Percentiles rank a stretch among this genome's conserved stretches.
Conservation (phyloP, 2,113 vertebrate genomes). For the Sarotherodon lohbergeri region DNA sequence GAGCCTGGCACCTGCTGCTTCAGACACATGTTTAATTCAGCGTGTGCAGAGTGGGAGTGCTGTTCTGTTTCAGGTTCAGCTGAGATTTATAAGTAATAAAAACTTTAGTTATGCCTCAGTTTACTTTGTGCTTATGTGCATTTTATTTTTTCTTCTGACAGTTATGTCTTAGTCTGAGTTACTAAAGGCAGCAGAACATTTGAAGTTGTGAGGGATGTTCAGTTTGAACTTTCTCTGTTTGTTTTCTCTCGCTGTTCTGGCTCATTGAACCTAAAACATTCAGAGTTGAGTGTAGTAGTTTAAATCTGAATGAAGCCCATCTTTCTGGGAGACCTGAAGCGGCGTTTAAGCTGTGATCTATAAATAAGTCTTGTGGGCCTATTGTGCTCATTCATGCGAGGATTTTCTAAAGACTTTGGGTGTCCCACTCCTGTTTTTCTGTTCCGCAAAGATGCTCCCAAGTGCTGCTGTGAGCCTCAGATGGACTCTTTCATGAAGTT, state of each 20-base stretch:
- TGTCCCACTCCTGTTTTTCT: not conserved
- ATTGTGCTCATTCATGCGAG: not conserved
- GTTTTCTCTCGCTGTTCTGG: not conserved
- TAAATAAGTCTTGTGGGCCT: not conserved
- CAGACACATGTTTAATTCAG: not conserved
- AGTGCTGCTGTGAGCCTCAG: not conserved
- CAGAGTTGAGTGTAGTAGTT: not conserved
- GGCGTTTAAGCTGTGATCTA: not conserved
- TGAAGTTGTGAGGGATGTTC: not conserved
- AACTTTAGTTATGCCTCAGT: not conserved
- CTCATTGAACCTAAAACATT: not conserved
- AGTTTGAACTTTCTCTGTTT: not conserved
- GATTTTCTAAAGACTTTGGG: not conserved
- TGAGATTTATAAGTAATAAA: not conserved
- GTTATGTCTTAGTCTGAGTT: not conserved
- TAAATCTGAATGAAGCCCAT: not conserved
- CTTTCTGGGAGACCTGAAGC: not conserved
- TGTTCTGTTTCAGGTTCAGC: not conserved
- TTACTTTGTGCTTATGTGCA: not conserved
- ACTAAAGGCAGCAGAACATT: not conserved
- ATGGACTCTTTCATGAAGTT: not conserved
- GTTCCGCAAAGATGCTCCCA: not conserved
- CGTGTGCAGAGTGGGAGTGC: not conserved
- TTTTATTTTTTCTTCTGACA: not conserved
- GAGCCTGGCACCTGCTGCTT: not conserved